These are phyloP conservation scores for Stramonita haemastoma DNA, from an alignment of 2,888 invertebrate genomes.

Conservation along the genomic window DNA sequence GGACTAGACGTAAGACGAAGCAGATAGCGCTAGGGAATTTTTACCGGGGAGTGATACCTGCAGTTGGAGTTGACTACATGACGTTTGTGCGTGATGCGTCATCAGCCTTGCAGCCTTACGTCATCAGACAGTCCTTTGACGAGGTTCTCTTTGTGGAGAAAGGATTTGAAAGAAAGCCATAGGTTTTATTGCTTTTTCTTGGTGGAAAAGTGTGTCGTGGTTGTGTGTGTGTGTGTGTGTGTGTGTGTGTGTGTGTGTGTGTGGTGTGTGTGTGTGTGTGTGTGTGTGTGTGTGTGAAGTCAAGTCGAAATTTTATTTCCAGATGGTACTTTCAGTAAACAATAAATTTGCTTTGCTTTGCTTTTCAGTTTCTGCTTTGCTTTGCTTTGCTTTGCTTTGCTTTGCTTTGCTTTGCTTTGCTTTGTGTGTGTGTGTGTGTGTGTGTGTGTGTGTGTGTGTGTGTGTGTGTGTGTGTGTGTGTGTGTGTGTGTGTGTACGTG, in stretches of 20 bases:
- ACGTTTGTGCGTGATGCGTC: slow-evolving; percentile 26
- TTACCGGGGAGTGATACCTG: neutral
- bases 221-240: neutral
- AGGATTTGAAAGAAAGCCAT: neutral
- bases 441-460: slow-evolving; percentile 1
- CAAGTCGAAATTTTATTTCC: neutral
- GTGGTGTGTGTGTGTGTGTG: neutral
- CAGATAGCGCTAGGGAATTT: neutral
- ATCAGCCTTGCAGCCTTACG: neutral
- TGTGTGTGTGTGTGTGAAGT: neutral
- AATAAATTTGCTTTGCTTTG: too few relatives aligned
- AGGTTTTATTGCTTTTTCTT: neutral
- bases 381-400: too few relatives aligned
- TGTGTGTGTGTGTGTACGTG: neutral
- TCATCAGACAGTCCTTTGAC: slow-evolving; percentile 15
- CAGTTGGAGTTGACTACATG: neutral
- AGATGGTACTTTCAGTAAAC: neutral
- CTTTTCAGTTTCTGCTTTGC: too few relatives aligned
- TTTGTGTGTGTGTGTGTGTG: neutral
- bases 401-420: too few relatives aligned
- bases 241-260: neutral
- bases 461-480: neutral
- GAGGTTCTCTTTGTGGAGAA: neutral
- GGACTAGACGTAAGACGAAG: neutral
- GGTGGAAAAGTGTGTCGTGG: too few relatives aligned